These are phyloP conservation scores for Pterophyllum scalare DNA, from an alignment of 2,113 vertebrate species.

Conservation along the genomic window DNA sequence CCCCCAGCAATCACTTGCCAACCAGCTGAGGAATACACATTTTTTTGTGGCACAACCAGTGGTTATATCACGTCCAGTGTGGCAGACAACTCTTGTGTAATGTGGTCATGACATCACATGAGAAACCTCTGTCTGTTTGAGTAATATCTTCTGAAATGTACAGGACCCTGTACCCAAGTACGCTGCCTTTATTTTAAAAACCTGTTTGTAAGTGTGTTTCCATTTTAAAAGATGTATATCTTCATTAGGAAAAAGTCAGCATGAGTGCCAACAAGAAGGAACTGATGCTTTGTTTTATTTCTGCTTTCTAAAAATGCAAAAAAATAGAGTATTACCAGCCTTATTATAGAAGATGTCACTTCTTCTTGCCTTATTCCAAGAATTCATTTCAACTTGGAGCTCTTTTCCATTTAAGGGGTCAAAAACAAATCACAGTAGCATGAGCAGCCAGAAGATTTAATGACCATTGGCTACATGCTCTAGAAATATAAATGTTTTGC, in stretches of 20 bases:
- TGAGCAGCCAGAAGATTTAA: conserved; percentile 20
- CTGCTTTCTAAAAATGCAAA: conserved; percentile 7
- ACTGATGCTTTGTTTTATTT: not conserved
- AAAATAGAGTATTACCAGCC: not conserved
- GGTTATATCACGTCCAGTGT: not conserved
- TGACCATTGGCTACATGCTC: not conserved
- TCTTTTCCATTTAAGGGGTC: not conserved
- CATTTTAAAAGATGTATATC: not conserved
- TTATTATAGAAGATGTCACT: not conserved
- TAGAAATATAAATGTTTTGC: conserved; percentile 6
- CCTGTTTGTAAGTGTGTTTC: not conserved
- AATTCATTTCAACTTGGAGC: not conserved
- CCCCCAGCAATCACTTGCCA: not conserved
- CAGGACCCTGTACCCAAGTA: not conserved
- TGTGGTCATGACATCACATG: too few relatives aligned
- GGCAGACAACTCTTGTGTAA: not conserved
- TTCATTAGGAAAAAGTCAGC: not conserved
- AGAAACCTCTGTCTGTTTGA: not conserved
- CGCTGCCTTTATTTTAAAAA: not conserved
- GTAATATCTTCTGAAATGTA: not conserved
- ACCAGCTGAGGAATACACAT: not conserved
- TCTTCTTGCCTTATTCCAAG: not conserved
- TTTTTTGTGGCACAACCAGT: not conserved
- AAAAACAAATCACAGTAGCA: conserved; percentile 22
- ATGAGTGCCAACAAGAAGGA: not conserved